Evolutionary conservation across 2,888 invertebrate species (phyloP).

Genomic region (Drosophila pullipes): DNA sequence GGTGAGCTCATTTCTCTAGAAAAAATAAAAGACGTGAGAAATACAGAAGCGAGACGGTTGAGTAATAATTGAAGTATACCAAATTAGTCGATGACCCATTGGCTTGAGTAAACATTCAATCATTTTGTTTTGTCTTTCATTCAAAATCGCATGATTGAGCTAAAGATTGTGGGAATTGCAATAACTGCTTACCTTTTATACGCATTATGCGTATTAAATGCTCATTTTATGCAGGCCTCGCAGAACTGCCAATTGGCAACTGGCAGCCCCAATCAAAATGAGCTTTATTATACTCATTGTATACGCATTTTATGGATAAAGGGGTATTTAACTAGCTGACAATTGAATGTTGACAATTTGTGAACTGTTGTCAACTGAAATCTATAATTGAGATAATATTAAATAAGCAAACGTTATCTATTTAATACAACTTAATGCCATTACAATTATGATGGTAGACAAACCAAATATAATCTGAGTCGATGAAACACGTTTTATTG

Average conservation of each 20-base stretch:
- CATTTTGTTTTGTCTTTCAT: background rate
- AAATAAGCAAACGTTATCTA: background rate
- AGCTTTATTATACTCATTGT: background rate
- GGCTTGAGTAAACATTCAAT: slow-evolving; percentile 11
- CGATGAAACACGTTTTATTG: background rate
- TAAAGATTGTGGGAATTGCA: background rate
- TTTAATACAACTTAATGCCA: background rate
- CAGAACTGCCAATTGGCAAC: background rate
- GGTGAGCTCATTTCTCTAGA: slow-evolving; percentile 38
- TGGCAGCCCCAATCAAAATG: background rate
- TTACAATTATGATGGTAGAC: background rate
- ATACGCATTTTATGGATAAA: background rate
- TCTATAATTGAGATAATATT: background rate
- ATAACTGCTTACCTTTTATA: background rate
- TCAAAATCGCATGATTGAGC: background rate
- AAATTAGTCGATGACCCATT: slow-evolving; percentile 9
- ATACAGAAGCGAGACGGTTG: slow-evolving; percentile 1
- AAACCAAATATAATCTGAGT: background rate
- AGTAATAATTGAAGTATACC: slow-evolving; percentile 12
- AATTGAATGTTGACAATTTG: background rate
- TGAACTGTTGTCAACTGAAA: background rate
- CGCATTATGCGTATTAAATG: background rate
- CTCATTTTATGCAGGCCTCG: background rate
- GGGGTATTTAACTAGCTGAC: background rate
- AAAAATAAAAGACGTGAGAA: slow-evolving; percentile 5